Percentiles rank a stretch among this genome's conserved stretches.
These are phyloP conservation scores for Ecdyonurus torrentis DNA, from an alignment of 2,888 invertebrate genomes.

Conservation along the genomic window DNA sequence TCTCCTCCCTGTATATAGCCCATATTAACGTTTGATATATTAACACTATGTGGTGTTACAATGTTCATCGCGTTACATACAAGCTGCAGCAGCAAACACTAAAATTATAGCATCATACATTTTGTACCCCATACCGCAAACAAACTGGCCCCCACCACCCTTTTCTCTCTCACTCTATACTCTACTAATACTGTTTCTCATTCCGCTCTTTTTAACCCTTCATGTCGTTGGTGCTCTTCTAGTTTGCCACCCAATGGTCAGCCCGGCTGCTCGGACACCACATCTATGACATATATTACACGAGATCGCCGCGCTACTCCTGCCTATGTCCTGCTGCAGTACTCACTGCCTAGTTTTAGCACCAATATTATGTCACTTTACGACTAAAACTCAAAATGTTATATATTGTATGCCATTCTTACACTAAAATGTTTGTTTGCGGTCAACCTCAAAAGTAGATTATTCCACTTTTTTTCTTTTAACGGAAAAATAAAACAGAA, in stretches of 20 bases:
- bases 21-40: neutral
- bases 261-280: neutral
- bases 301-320: neutral
- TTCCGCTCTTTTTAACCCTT: neutral
- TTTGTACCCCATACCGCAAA: conserved; percentile 2
- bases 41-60: neutral
- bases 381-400: neutral
- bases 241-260: neutral
- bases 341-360: neutral
- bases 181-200: neutral
- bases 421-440: no score
- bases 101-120: conserved; percentile 3
- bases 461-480: no score
- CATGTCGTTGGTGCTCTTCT: neutral
- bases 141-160: neutral
- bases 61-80: neutral
- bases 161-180: neutral
- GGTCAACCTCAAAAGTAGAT: no score
- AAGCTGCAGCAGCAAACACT: neutral
- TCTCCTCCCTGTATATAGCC: neutral
- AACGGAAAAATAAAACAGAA: no score
- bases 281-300: neutral
- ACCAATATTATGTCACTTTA: neutral
- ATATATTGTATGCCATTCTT: neutral
- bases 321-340: neutral